phyloP scores from a whole-genome alignment of 2,888 invertebrate species.

The Temnothorax ravouxi region DNA sequence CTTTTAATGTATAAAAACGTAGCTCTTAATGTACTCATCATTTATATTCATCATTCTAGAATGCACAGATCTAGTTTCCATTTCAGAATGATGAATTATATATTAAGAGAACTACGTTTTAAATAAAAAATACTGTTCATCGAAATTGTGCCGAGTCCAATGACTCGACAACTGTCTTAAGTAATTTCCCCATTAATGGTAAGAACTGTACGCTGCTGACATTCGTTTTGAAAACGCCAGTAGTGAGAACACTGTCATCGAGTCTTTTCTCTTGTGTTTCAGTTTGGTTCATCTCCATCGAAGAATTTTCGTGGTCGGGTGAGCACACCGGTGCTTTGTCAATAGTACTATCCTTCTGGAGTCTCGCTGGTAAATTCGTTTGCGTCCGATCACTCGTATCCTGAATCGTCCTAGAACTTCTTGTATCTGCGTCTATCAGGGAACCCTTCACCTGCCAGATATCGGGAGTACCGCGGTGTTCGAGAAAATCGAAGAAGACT shows the following conservation, averaged over 20 bases:
- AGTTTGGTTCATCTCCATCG: slow-evolving; percentile 18
- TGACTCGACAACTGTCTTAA: slow-evolving; percentile 84
- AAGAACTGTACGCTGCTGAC: slow-evolving; percentile 79
- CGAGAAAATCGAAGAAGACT: slow-evolving; percentile 84
- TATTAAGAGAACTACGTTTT: not conserved
- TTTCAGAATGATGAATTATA: slow-evolving; percentile 6
- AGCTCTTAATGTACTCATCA: not conserved
- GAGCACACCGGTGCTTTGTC: slow-evolving; percentile 74
- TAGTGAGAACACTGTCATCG: slow-evolving; percentile 78
- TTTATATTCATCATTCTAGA: not conserved
- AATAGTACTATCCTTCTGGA: slow-evolving; percentile 75
- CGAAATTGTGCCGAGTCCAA: slow-evolving; percentile 83
- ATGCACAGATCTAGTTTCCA: not conserved
- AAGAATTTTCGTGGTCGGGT: slow-evolving; percentile 61
- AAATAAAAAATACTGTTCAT: slow-evolving; percentile 55
- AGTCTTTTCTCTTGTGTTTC: slow-evolving; percentile 61
- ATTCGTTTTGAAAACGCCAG: slow-evolving; percentile 78
- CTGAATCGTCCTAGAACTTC: slow-evolving; percentile 74
- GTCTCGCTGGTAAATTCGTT: slow-evolving; percentile 78
- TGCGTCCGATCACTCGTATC: slow-evolving; percentile 70
- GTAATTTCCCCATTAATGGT: slow-evolving; percentile 82
- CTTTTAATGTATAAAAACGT: not conserved
- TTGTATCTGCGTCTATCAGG: slow-evolving; percentile 78
- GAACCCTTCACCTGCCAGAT: slow-evolving; percentile 77
- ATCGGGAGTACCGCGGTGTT: slow-evolving; percentile 79